Conservation (phyloP, 1,140 invertebrate species). For the Lasaia peninsularis region DNA sequence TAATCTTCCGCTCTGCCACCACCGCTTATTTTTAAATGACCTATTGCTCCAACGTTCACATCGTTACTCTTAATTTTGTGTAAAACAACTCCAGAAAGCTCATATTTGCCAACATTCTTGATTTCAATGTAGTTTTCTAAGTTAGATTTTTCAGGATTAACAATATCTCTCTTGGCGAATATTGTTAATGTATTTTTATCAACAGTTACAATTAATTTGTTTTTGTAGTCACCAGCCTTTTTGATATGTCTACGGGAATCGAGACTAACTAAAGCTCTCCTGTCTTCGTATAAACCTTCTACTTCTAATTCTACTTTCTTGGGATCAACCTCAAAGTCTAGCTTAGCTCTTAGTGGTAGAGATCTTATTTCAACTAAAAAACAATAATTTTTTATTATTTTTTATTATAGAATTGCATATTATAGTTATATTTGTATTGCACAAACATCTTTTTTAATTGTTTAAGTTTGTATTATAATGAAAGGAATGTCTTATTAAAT, state of each 20-base stretch:
- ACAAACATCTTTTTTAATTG: too few relatives aligned
- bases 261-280: slow-evolving; percentile 78
- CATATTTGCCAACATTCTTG: slow-evolving; percentile 80
- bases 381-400: too few relatives aligned
- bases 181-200: slow-evolving; percentile 79
- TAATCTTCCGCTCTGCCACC: slow-evolving; percentile 74
- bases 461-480: too few relatives aligned
- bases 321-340: slow-evolving; percentile 74
- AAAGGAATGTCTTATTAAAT: too few relatives aligned
- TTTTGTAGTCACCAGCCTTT: slow-evolving; percentile 78
- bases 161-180: slow-evolving; percentile 76
- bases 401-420: not conserved
- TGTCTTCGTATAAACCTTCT: slow-evolving; percentile 74
- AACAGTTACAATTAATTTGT: slow-evolving; percentile 77
- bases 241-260: slow-evolving; percentile 75
- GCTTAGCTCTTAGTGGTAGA: slow-evolving; percentile 64
- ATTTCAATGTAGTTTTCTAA: slow-evolving; percentile 79
- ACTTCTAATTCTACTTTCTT: slow-evolving; percentile 76
- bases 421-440: too few relatives aligned
- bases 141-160: slow-evolving; percentile 79
- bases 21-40: slow-evolving; percentile 54
- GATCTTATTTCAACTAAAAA: slow-evolving; percentile 76
- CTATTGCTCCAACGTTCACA: slow-evolving; percentile 74
- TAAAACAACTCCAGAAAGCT: slow-evolving; percentile 78
- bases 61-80: slow-evolving; percentile 77